Percentiles rank a stretch among this genome's conserved stretches.
Evolutionary conservation across 2,888 invertebrate genomes (phyloP).

Genomic region (Cephus spinipes): DNA sequence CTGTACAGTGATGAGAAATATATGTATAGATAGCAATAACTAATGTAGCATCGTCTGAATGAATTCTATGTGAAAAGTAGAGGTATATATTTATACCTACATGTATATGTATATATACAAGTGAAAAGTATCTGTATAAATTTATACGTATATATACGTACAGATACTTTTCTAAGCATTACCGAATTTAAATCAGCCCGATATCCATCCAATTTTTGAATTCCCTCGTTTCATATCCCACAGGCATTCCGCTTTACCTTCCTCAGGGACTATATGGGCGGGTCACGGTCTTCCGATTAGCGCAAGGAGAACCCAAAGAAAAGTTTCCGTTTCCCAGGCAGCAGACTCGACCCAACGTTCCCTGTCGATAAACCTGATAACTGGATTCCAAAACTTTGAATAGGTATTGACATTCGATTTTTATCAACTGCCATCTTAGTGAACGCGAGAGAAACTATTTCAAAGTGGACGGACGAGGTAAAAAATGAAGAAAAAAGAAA

Average conservation of each 20-base stretch:
- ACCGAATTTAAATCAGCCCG: too few relatives aligned
- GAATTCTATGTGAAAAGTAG: too few relatives aligned
- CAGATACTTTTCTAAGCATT: too few relatives aligned
- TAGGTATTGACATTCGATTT: conserved; percentile 2
- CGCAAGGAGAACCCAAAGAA: neutral
- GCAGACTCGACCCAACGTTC: neutral
- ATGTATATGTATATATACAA: too few relatives aligned
- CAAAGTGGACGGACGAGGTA: neutral
- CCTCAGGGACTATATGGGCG: neutral
- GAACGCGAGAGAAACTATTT: neutral
- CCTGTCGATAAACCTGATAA: neutral
- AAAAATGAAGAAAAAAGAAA: neutral
- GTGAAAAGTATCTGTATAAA: too few relatives aligned
- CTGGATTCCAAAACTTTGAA: neutral
- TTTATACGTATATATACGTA: too few relatives aligned
- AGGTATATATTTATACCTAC: too few relatives aligned
- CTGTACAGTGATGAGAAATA: too few relatives aligned
- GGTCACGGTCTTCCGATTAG: neutral
- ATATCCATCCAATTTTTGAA: neutral
- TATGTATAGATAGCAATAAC: too few relatives aligned
- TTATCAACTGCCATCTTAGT: neutral
- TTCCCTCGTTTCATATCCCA: neutral
- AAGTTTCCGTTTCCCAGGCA: neutral
- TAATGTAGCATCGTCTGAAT: too few relatives aligned
- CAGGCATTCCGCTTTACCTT: neutral